Conservation (phyloP, 2,888 invertebrate species). For the Celastrina argiolus region DNA sequence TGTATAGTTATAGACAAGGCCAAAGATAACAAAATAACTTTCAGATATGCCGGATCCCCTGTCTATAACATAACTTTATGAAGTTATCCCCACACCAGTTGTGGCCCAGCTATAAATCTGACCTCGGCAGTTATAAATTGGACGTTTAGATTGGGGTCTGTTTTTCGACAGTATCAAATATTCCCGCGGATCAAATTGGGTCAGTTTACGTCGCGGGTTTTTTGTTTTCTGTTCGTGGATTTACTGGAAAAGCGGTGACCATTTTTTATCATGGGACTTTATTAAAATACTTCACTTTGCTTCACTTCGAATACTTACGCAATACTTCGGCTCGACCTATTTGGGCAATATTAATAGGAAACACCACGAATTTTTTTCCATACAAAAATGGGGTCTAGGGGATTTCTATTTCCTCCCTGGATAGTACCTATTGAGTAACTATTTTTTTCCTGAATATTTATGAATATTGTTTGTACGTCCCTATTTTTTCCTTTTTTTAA, state of each 20-base stretch:
- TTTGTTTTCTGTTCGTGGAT: neutral
- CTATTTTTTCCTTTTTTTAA: too few relatives aligned
- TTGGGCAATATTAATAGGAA: too few relatives aligned
- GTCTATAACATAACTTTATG: neutral
- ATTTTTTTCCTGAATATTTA: too few relatives aligned
- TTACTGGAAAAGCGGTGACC: neutral
- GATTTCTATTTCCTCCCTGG: too few relatives aligned
- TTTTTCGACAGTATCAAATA: neutral
- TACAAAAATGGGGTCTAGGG: too few relatives aligned
- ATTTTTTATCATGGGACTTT: neutral
- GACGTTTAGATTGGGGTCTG: slow-evolving; percentile 4
- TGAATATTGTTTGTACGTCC: too few relatives aligned
- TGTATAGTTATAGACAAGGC: too few relatives aligned
- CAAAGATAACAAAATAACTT: neutral
- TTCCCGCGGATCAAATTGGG: neutral
- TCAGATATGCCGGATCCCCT: neutral
- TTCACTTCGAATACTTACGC: too few relatives aligned
- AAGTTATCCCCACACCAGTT: neutral
- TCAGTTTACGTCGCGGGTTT: neutral
- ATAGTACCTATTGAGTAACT: too few relatives aligned
- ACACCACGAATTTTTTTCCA: too few relatives aligned
- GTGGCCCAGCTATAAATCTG: neutral
- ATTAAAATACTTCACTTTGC: too few relatives aligned
- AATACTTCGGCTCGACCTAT: too few relatives aligned
- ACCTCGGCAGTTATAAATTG: slow-evolving; percentile 4